Evolutionary conservation across 2,888 invertebrate genomes (phyloP).

Genomic region (Merodon equestris): DNA sequence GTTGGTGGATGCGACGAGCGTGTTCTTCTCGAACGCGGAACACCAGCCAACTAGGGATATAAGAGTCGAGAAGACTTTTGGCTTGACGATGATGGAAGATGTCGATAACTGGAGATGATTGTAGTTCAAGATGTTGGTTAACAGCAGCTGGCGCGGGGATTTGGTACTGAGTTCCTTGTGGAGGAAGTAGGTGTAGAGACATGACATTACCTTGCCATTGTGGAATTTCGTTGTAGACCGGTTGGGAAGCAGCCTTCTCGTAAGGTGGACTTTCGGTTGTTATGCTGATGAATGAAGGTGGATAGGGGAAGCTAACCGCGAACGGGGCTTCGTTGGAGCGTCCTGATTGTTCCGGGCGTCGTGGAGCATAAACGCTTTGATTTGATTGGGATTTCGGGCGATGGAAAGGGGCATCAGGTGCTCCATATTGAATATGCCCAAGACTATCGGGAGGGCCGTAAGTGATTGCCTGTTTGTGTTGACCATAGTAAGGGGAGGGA

Average conservation of each 20-base stretch:
- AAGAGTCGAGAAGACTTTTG: slow-evolving; percentile 81
- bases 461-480: slow-evolving; percentile 46
- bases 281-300: slow-evolving; percentile 76
- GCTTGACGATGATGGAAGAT: slow-evolving; percentile 76
- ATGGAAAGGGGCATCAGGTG: slow-evolving; percentile 53
- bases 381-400: slow-evolving; percentile 72
- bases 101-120: slow-evolving; percentile 72
- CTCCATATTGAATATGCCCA: slow-evolving; percentile 39
- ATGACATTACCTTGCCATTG: slow-evolving; percentile 46
- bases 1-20: slow-evolving; percentile 70
- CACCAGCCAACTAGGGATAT: slow-evolving; percentile 81
- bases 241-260: slow-evolving; percentile 17
- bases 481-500: neutral
- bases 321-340: slow-evolving; percentile 56
- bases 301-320: slow-evolving; percentile 73
- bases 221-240: slow-evolving; percentile 30
- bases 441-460: slow-evolving; percentile 61
- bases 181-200: slow-evolving; percentile 35
- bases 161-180: slow-evolving; percentile 31
- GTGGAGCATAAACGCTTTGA: slow-evolving; percentile 74
- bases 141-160: neutral
- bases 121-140: slow-evolving; percentile 39
- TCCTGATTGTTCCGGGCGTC: slow-evolving; percentile 63
- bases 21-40: slow-evolving; percentile 70
- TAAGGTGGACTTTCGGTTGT: slow-evolving; percentile 69